Evolutionary conservation across 2,888 invertebrate genomes (phyloP).

Genomic region (Nomada fucata): DNA sequence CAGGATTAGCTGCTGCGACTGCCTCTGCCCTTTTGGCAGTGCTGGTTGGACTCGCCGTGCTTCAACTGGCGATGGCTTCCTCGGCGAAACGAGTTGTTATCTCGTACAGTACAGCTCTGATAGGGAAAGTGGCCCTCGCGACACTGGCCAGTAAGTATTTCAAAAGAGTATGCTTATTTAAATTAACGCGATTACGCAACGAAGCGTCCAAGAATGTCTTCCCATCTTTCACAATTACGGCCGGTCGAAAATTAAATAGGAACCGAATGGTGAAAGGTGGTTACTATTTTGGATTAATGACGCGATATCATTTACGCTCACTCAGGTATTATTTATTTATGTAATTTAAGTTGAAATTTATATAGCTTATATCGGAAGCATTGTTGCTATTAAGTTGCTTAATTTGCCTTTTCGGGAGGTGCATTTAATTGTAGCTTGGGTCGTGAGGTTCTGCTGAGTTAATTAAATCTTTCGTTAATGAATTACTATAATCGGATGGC

Average conservation of each 20-base stretch:
- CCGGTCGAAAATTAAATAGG: no score
- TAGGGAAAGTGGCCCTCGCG: conserved; percentile 91
- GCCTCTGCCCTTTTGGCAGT: conserved; percentile 90
- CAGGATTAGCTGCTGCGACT: conserved; percentile 91
- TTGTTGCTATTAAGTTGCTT: no score
- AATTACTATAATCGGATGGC: neutral
- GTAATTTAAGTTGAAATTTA: no score
- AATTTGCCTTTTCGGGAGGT: neutral
- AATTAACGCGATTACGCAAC: neutral
- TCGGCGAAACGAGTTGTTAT: conserved; percentile 92
- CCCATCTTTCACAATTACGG: neutral
- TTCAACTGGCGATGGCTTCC: conserved; percentile 94
- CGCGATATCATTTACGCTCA: no score
- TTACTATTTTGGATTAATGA: no score
- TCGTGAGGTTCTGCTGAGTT: neutral
- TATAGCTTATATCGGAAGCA: no score
- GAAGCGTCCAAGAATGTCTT: neutral
- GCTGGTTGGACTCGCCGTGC: conserved; percentile 91
- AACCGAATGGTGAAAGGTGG: no score
- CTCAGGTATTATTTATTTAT: no score
- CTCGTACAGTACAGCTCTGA: conserved; percentile 91
- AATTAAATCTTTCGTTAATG: neutral
- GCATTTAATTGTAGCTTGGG: neutral
- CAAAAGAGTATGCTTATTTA: neutral
- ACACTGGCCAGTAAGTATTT: conserved; percentile 90